These are phyloP conservation scores for Anastrepha ludens DNA, from an alignment of 1,140 invertebrate species.

Conservation along the genomic window DNA sequence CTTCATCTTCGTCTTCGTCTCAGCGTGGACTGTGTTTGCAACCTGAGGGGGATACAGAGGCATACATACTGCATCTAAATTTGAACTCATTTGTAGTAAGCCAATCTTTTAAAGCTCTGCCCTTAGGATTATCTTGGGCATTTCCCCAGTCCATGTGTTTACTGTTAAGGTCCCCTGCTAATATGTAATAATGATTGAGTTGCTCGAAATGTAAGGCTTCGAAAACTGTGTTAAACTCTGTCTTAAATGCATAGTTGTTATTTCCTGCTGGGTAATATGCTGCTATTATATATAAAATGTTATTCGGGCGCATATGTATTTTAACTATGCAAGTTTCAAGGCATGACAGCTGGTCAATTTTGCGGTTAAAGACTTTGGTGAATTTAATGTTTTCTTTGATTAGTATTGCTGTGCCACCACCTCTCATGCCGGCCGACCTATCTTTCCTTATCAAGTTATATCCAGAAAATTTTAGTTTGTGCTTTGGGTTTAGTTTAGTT, in stretches of 20 bases:
- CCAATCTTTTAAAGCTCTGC: conserved; percentile 22
- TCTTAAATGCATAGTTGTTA: not conserved
- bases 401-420: conserved; percentile 9
- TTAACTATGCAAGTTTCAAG: conserved; percentile 33
- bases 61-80: conserved; percentile 32
- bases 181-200: conserved; percentile 38
- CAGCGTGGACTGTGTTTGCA: no score
- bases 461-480: conserved; percentile 1
- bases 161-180: conserved; percentile 16
- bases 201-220: conserved; percentile 11
- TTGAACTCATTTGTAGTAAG: not conserved
- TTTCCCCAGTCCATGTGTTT: conserved; percentile 42
- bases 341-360: not conserved
- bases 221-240: conserved; percentile 24
- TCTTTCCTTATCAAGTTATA: conserved; percentile 38
- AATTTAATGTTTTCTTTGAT: conserved; percentile 21
- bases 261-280: conserved; percentile 20
- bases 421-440: not conserved
- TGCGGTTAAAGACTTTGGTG: not conserved
- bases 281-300: conserved; percentile 19
- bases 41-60: conserved; percentile 20
- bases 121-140: conserved; percentile 8
- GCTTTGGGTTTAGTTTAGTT: conserved; percentile 29
- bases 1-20: no score
- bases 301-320: conserved; percentile 17